Base-by-base conservation (phyloP, 2,113 vertebrate genomes). In the Equus przewalskii region DNA sequence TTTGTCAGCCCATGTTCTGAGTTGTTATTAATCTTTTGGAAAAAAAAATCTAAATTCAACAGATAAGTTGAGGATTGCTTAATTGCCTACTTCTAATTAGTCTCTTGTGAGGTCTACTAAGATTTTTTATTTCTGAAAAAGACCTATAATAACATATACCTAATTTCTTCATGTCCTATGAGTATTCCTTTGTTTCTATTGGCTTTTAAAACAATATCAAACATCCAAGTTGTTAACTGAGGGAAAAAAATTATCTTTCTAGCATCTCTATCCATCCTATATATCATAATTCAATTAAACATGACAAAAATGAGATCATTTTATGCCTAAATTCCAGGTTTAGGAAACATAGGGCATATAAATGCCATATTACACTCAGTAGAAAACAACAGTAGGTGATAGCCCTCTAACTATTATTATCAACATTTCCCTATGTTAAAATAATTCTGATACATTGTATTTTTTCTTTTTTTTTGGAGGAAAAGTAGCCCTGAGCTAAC, bases 101-200 rank as follows among this genome's bases (percentile, higher is more conserved):
- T 82, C 26, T 76, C n/a, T 87, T 86, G 16, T 73, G 46, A 26
- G 44, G 56, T 36, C 22, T 13, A 33, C 10, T 65, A 89, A n/a
- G 6, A 41, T 41, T 70, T 87, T 44, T 82, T 73, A 70, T 91
- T 72, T 92, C 64, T 91, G 64, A 72, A 95, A 88, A 49, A 44
- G 65, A 86, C 28, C 15, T 87, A 36, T 30, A 6, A 54, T 44
- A 54, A 75, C 5, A 54, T 21, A 64, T 24, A 54, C 6, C 1
- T 70, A 60, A 70, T 82, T 87, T 36, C 6, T 88, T 82, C 49
- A 82, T 58, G 49, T 56, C 28, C 81, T 64, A 62, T 44, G 36
- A 36, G 1, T n/a, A 67, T 46, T 75, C 36, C 21, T 11, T 80
- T 81, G 65, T 13, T 72, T 67, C 10, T 33, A 72, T 13, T 87